Conservation (phyloP, 1,140 invertebrate genomes). For the Anastatus disparis region DNA sequence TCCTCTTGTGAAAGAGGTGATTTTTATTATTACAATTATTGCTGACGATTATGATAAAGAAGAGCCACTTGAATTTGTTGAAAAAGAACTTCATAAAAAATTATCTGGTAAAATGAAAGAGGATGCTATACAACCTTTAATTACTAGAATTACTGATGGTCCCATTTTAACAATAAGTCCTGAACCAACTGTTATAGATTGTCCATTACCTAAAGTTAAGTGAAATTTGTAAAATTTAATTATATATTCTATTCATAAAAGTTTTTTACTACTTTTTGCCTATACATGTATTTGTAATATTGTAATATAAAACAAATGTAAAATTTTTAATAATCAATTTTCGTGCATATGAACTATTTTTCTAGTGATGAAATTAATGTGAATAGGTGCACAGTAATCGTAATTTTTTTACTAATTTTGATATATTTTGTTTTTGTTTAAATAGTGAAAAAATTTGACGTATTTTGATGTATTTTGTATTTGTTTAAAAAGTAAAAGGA, state of each 20-base stretch:
- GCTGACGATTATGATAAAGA: slow-evolving; percentile 40
- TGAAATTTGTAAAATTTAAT: neutral
- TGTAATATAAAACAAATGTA: neutral
- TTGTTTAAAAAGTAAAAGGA: too few relatives aligned
- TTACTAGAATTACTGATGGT: slow-evolving; percentile 59
- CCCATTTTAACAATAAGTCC: slow-evolving; percentile 48
- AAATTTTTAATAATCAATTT: neutral
- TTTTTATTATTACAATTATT: slow-evolving; percentile 57
- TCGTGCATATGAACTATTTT: neutral
- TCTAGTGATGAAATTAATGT: neutral
- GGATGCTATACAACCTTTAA: slow-evolving; percentile 52
- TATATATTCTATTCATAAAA: neutral
- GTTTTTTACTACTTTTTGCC: neutral
- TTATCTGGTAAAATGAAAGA: slow-evolving; percentile 49
- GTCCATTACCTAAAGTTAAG: slow-evolving; percentile 10
- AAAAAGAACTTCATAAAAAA: slow-evolving; percentile 48
- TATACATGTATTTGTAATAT: neutral
- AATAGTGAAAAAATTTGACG: too few relatives aligned
- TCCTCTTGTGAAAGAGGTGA: slow-evolving; percentile 49
- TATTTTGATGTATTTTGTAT: too few relatives aligned
- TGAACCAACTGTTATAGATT: slow-evolving; percentile 46
- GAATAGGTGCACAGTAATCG: too few relatives aligned
- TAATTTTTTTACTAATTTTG: too few relatives aligned
- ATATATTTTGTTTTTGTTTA: too few relatives aligned
- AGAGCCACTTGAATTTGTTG: slow-evolving; percentile 45